phyloP scores from a whole-genome alignment of 1,140 invertebrate genomes.

The Danaus plexippus region DNA sequence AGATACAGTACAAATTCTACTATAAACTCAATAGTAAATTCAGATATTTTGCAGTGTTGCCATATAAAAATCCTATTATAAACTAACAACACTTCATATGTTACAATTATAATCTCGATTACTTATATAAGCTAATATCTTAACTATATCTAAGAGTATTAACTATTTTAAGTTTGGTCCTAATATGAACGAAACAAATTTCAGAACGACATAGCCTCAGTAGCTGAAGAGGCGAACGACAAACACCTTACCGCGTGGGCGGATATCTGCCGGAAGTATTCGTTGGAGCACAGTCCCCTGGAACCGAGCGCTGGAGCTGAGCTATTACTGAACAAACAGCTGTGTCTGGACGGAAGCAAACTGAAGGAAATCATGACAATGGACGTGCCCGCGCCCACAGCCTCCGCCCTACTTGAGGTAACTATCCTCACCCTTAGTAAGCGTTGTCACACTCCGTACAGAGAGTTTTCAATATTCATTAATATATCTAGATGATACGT shows the following conservation, averaged over 20 bases:
- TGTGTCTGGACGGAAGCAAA: constrained; percentile 82
- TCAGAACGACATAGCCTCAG: constrained; percentile 79
- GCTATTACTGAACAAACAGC: constrained; percentile 83
- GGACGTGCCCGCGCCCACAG: constrained; percentile 74
- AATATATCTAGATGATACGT: too few species aligned
- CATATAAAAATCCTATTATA: too few species aligned
- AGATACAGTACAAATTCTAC: too few species aligned
- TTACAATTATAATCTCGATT: too few species aligned
- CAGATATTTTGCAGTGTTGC: too few species aligned
- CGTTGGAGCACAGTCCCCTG: constrained; percentile 86
- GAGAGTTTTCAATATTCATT: too few species aligned
- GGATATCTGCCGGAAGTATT: constrained; percentile 82
- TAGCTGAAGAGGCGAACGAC: constrained; percentile 92
- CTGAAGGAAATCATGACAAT: constrained; percentile 75
- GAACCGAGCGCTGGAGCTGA: constrained; percentile 89
- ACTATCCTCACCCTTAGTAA: constrained; percentile 4
- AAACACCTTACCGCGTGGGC: constrained; percentile 94
- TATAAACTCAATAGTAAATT: too few species aligned
- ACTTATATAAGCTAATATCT: too few species aligned
- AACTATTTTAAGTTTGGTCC: too few species aligned
- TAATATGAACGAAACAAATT: background rate
- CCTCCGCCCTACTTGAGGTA: constrained; percentile 76
- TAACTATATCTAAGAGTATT: too few species aligned
- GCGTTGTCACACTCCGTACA: too few species aligned
- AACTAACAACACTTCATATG: too few species aligned